phyloP scores from a whole-genome alignment of 2,888 invertebrate species.

The Nomada ruficornis region DNA sequence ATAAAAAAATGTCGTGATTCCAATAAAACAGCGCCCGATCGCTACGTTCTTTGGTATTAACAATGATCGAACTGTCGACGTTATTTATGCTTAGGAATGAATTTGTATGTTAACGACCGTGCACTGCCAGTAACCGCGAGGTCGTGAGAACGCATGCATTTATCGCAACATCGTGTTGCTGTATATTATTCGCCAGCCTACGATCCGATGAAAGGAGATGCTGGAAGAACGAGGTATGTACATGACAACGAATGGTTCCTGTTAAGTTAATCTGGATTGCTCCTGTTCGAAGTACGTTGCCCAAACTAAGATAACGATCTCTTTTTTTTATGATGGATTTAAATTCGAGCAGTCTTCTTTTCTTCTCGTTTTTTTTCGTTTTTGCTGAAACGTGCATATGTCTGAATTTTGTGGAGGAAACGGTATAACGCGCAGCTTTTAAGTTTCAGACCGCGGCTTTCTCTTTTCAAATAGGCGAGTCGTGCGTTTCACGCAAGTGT shows the following conservation, averaged over 20 bases:
- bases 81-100: constrained; percentile 12
- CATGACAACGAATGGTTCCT: neutral
- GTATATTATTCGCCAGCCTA: constrained; percentile 4
- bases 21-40: no score
- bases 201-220: neutral
- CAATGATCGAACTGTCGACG: neutral
- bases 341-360: neutral
- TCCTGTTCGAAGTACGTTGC: neutral
- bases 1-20: neutral
- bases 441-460: constrained; percentile 41
- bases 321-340: neutral
- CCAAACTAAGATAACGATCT: neutral
- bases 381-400: neutral
- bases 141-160: constrained; percentile 36
- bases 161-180: constrained; percentile 9
- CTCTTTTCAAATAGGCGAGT: constrained; percentile 33
- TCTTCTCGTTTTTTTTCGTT: neutral
- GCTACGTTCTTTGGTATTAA: constrained; percentile 3
- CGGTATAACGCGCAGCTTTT: constrained; percentile 21
- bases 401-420: neutral
- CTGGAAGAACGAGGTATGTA: neutral
- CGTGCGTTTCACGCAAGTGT: constrained; percentile 21
- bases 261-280: neutral
- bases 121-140: constrained; percentile 59
- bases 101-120: constrained; percentile 43